phyloP scores from a whole-genome alignment of 2,888 invertebrate species.

The Drosophila yooni region DNA sequence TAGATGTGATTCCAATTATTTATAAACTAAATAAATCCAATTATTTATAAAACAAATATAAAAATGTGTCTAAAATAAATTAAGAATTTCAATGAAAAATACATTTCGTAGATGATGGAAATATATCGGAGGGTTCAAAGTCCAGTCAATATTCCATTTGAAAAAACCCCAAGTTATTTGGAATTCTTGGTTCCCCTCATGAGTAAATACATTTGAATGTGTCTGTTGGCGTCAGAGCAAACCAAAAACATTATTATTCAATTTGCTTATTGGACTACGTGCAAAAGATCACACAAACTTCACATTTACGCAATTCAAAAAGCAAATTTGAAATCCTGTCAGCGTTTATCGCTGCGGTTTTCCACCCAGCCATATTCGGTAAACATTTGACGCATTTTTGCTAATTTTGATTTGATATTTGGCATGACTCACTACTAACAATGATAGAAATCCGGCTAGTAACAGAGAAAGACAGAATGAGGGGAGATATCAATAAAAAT shows the following conservation, averaged over 20 bases:
- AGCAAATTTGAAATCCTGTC: constrained; percentile 57
- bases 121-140: background rate
- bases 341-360: constrained; percentile 41
- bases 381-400: constrained; percentile 52
- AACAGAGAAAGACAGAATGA: constrained; percentile 23
- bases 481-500: constrained; percentile 69
- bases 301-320: constrained; percentile 34
- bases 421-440: constrained; percentile 61
- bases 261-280: constrained; percentile 48
- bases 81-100: background rate
- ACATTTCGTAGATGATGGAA: background rate
- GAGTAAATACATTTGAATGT: background rate
- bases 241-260: background rate
- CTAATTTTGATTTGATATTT: constrained; percentile 37
- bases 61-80: background rate
- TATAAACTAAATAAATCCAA: background rate
- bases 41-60: background rate
- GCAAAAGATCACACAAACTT: constrained; percentile 49
- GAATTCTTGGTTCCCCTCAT: background rate
- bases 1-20: background rate
- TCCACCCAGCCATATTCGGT: constrained; percentile 7
- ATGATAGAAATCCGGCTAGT: constrained; percentile 60
- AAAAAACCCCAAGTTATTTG: background rate
- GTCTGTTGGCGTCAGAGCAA: background rate
- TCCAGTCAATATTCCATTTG: background rate